Conservation (phyloP, 2,888 invertebrate species). For the Philhelius pedissequus region DNA sequence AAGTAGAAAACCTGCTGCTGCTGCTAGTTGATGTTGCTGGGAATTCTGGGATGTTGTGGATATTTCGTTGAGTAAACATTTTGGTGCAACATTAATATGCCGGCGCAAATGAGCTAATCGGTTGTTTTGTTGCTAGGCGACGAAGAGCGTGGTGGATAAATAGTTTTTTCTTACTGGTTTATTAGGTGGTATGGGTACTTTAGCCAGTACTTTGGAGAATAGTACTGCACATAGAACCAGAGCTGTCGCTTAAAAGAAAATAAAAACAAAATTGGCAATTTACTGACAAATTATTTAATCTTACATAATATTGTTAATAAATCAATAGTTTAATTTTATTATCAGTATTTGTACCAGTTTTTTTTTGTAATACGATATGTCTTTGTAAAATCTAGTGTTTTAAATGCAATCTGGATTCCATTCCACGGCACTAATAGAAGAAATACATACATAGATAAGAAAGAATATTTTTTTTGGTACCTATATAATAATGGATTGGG, state of each 20-base stretch:
- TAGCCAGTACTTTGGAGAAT: not conserved
- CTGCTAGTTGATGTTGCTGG: not conserved
- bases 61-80: not conserved
- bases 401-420: too few species aligned
- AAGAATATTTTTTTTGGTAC: too few species aligned
- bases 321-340: too few species aligned
- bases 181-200: not conserved
- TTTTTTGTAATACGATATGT: too few species aligned
- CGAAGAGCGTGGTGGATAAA: constrained; percentile 20
- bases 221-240: not conserved
- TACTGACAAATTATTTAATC: too few species aligned
- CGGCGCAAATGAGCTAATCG: constrained; percentile 32
- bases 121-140: constrained; percentile 19
- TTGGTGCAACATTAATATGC: not conserved
- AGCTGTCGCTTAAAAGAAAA: not conserved
- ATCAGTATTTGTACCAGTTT: too few species aligned
- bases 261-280: too few species aligned
- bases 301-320: too few species aligned
- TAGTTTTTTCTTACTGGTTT: not conserved
- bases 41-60: not conserved
- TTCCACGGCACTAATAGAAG: too few species aligned
- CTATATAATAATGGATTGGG: too few species aligned
- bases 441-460: too few species aligned
- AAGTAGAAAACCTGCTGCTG: constrained; percentile 9
- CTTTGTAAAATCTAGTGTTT: too few species aligned